Evolutionary conservation across 2,888 invertebrate species (phyloP).

Genomic region (Boloria selene): DNA sequence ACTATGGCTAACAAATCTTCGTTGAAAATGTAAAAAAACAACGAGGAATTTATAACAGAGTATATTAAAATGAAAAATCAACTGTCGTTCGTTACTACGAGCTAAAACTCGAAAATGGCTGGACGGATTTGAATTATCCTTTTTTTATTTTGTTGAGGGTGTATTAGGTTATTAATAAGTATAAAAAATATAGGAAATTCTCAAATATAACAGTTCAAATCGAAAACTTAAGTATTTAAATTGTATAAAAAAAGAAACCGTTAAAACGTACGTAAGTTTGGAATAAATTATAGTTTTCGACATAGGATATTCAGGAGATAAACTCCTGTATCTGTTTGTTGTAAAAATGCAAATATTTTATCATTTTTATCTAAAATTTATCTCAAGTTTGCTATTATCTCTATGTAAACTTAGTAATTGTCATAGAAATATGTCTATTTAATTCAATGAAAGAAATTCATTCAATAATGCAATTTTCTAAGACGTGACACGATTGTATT

Average conservation of each 20-base stretch:
- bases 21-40: not conserved
- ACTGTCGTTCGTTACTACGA: too few species aligned
- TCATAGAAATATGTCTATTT: not conserved
- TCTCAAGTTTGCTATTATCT: not conserved
- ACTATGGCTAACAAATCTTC: not conserved
- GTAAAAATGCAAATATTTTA: conserved; percentile 5
- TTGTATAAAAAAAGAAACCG: too few species aligned
- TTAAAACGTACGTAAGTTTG: too few species aligned
- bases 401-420: too few species aligned
- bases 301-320: conserved; percentile 13
- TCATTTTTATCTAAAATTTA: not conserved
- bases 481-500: conserved; percentile 24
- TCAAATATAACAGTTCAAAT: too few species aligned
- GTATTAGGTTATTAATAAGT: too few species aligned
- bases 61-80: too few species aligned
- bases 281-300: not conserved
- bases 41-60: not conserved
- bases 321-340: conserved; percentile 27
- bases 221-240: too few species aligned
- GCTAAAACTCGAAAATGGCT: too few species aligned
- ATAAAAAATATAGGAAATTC: too few species aligned
- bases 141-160: too few species aligned
- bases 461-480: not conserved
- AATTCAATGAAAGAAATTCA: not conserved
- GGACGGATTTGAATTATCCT: too few species aligned